Conservation (phyloP, 2,113 vertebrate species). For the Oreotrochilus melanogaster region DNA sequence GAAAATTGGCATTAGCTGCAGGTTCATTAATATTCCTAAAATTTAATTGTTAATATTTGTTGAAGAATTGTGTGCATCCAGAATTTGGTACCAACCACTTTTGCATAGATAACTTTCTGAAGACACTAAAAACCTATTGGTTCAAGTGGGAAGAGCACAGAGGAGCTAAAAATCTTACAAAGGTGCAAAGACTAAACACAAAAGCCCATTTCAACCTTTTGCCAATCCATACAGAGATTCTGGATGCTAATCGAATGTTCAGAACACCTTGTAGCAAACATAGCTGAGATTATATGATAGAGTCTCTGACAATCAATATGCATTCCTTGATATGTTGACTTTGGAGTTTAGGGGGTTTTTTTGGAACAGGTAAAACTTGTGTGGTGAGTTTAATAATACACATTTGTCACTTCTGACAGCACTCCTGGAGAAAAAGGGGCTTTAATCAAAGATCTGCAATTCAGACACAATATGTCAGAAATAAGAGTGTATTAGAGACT, state of each 20-base stretch:
- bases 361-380: background rate
- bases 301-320: background rate
- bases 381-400: background rate
- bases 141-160: background rate
- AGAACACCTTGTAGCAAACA: background rate
- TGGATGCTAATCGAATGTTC: background rate
- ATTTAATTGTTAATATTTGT: background rate
- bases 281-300: background rate
- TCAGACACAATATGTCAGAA: background rate
- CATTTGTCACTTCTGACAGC: background rate
- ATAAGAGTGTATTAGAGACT: background rate
- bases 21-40: background rate
- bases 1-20: background rate
- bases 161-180: background rate
- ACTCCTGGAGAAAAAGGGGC: background rate
- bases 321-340: background rate
- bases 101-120: background rate
- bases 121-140: background rate
- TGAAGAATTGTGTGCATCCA: background rate
- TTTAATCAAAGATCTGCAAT: background rate
- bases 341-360: background rate
- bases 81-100: background rate
- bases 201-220: background rate
- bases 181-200: background rate
- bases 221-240: background rate